A percentile compares a stretch with the other conserved stretches of the same genome.
phyloP scores from a whole-genome alignment of 2,113 vertebrate genomes.

The human (Homo sapiens) region GRCh38 chr6:150202501-150203000 shows the following conservation, averaged over 20 bases:
- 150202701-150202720: background rate
- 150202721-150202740: background rate
- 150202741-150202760: background rate
- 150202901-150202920: background rate
- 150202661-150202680: background rate
- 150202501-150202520: background rate
- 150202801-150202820: too few relatives aligned
- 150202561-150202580: background rate
- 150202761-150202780: background rate
- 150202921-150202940: fast-evolving
- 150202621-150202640: background rate
- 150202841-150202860: background rate
- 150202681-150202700: background rate
- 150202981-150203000: background rate
- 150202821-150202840: background rate
- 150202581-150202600: background rate
- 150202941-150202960: fast-evolving
- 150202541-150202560: too few relatives aligned
- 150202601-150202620: background rate
- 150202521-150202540: background rate
- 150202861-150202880: background rate
- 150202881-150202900: background rate
- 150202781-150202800: background rate
- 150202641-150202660: too few relatives aligned
- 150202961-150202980: background rate